Conservation (phyloP, 2,113 vertebrate species). For the Hystrix cristata region DNA sequence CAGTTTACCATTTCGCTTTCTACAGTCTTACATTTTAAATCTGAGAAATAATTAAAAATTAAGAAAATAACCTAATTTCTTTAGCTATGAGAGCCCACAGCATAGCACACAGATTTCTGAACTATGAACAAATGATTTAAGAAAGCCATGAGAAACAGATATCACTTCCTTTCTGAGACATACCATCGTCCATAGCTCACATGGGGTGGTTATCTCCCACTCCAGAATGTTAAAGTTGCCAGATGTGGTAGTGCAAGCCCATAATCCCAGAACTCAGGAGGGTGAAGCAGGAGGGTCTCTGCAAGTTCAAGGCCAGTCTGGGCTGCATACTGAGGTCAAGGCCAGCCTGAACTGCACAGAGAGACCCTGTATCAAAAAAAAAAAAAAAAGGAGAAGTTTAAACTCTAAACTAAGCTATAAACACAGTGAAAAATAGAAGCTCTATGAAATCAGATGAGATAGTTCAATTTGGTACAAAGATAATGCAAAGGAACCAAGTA, state of each 20-base stretch:
- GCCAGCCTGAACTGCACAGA: background rate
- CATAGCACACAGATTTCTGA: background rate
- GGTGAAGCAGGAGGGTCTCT: too few relatives aligned
- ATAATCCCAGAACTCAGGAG: background rate
- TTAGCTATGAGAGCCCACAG: background rate
- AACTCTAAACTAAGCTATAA: background rate
- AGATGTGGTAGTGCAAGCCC: background rate
- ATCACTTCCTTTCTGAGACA: background rate
- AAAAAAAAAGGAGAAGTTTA: background rate
- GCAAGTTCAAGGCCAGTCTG: background rate
- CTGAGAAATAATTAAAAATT: conserved; percentile 19
- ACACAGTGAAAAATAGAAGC: background rate
- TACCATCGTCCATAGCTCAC: background rate
- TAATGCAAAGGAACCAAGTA: background rate
- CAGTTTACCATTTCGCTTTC: background rate
- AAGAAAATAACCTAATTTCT: background rate
- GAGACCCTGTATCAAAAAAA: background rate
- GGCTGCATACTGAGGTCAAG: background rate
- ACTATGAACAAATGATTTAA: background rate
- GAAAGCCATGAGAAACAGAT: background rate
- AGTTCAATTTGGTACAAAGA: background rate
- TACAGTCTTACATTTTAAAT: conserved; percentile 28
- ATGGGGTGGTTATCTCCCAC: background rate
- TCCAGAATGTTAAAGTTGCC: background rate
- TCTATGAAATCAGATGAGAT: background rate